phyloP scores from a whole-genome alignment of 1,140 invertebrate species.

The Hormaphis cornu region DNA sequence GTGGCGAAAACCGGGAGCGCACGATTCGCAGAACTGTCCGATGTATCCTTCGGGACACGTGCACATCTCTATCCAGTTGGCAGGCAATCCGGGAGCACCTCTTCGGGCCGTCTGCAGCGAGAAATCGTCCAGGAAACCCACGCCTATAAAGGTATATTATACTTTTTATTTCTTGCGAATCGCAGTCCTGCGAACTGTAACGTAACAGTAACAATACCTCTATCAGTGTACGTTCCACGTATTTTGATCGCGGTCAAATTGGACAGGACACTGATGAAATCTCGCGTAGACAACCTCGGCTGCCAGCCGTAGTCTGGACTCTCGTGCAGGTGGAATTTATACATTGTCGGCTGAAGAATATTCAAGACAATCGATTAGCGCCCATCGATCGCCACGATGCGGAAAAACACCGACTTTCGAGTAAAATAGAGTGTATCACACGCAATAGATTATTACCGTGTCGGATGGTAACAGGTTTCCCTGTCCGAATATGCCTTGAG shows the following conservation, averaged over 20 bases:
- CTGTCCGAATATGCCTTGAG: constrained; percentile 85
- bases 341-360: constrained; percentile 55
- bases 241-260: constrained; percentile 93
- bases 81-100: constrained; percentile 65
- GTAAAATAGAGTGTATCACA: too few species aligned
- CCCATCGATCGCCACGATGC: too few species aligned
- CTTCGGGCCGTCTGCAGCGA: constrained; percentile 73
- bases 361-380: constrained; percentile 1
- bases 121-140: constrained; percentile 81
- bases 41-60: constrained; percentile 85
- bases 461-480: constrained; percentile 69
- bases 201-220: constrained; percentile 44
- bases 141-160: constrained; percentile 46
- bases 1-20: constrained; percentile 84
- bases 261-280: constrained; percentile 83
- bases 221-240: constrained; percentile 74
- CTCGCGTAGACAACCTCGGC: constrained; percentile 68
- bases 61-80: constrained; percentile 90
- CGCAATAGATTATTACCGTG: constrained; percentile 43
- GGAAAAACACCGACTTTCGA: too few species aligned
- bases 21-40: constrained; percentile 95
- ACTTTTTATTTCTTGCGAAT: too few species aligned
- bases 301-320: constrained; percentile 85
- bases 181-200: background rate
- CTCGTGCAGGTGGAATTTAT: constrained; percentile 79